Conservation (phyloP, 2,888 invertebrate species). For the Galerucella nymphaeae region DNA sequence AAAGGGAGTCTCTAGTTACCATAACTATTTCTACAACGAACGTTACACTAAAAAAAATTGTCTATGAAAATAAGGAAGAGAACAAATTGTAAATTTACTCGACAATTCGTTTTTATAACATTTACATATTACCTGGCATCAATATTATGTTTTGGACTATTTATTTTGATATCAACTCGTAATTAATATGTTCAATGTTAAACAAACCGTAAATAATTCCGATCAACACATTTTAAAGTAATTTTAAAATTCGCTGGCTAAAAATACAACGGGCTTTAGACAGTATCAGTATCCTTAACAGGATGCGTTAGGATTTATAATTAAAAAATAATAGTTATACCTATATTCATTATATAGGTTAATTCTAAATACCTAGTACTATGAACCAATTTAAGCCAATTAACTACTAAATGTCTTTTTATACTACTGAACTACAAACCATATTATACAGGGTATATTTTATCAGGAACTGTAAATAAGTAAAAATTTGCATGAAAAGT, state of each 20-base stretch:
- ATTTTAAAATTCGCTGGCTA: not conserved
- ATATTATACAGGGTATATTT: too few species aligned
- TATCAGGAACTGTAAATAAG: too few species aligned
- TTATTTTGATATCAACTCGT: not conserved
- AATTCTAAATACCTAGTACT: too few species aligned
- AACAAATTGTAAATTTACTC: not conserved
- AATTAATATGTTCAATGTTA: constrained; percentile 5
- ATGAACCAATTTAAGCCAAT: too few species aligned
- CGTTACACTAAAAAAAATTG: not conserved
- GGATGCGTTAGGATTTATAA: not conserved
- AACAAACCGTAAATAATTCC: constrained; percentile 8
- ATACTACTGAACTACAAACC: too few species aligned
- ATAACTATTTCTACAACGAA: not conserved
- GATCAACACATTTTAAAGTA: constrained; percentile 2
- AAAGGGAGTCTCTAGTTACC: not conserved
- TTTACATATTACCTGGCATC: not conserved
- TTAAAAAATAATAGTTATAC: not conserved
- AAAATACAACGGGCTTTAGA: not conserved
- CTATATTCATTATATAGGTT: too few species aligned
- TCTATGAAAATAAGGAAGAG: too few species aligned
- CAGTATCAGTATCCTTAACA: not conserved
- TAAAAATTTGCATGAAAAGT: too few species aligned
- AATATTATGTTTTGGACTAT: constrained; percentile 1
- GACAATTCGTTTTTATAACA: not conserved
- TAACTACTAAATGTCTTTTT: too few species aligned